Conservation (phyloP, 92 coral and sea anemone genomes). For the Zoanthus sansibaricus region DNA sequence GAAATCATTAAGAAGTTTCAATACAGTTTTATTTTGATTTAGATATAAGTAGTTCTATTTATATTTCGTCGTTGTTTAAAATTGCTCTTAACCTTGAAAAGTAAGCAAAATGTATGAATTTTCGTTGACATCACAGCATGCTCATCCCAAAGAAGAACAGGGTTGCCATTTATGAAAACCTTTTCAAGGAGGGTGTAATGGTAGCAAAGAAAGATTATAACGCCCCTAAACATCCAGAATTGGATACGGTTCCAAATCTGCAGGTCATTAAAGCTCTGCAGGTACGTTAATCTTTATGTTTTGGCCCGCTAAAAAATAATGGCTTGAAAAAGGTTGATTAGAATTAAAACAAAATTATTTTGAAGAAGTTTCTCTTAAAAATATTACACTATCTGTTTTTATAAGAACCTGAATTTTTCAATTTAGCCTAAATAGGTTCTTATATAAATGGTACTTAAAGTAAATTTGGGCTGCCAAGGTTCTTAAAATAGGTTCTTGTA, state of each 20-base stretch:
- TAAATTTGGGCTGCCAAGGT: too few species aligned
- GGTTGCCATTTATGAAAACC: conserved; percentile 88
- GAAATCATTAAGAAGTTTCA: background rate
- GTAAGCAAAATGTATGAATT: too few species aligned
- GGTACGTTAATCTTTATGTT: conserved; percentile 56
- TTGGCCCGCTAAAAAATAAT: background rate
- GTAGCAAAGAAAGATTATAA: conserved; percentile 93
- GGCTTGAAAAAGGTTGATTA: background rate
- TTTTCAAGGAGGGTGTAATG: conserved; percentile 96
- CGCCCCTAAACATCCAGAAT: conserved; percentile 75
- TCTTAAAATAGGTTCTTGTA: too few species aligned
- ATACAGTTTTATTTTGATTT: conserved; percentile 8
- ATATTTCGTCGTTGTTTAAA: background rate
- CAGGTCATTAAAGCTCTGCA: conserved; percentile 87
- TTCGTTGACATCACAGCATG: conserved; percentile 63
- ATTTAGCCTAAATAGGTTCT: too few species aligned
- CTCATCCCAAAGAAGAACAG: conserved; percentile 99
- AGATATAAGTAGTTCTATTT: background rate
- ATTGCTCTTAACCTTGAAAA: background rate
- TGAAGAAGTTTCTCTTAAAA: too few species aligned
- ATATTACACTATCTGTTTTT: too few species aligned
- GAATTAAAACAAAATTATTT: too few species aligned
- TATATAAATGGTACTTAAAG: too few species aligned
- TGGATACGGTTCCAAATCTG: conserved; percentile 92
- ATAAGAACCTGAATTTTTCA: too few species aligned